Percentiles rank a stretch among this genome's conserved stretches.
Evolutionary conservation across 2,113 vertebrate species (phyloP).

Genomic region (Marmota flaviventris): DNA sequence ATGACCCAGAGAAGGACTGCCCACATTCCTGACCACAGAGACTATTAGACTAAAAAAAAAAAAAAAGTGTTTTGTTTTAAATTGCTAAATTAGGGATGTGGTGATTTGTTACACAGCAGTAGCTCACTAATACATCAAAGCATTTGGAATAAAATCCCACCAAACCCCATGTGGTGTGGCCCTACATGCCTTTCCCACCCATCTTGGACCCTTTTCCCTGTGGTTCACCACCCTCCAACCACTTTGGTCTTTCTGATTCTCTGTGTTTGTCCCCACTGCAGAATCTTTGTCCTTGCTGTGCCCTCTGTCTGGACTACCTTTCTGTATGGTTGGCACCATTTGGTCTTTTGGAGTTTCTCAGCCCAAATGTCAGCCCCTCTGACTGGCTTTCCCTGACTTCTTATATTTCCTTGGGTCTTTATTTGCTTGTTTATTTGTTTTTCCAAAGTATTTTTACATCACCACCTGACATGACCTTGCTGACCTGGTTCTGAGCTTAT

Average conservation of each 20-base stretch:
- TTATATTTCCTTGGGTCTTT: neutral
- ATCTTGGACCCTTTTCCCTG: neutral
- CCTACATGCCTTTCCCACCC: neutral
- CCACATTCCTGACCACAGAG: neutral
- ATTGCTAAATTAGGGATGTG: neutral
- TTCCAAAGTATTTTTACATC: neutral
- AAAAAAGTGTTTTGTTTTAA: neutral
- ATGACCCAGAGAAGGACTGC: neutral
- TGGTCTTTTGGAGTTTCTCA: neutral
- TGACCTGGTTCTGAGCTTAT: neutral
- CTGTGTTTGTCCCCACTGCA: neutral
- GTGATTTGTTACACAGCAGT: constrained; percentile 13
- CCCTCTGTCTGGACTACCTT: neutral
- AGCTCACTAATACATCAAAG: neutral
- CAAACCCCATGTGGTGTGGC: neutral
- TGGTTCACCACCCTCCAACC: neutral
- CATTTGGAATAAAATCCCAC: neutral
- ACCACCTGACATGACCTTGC: neutral
- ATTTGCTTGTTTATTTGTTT: neutral
- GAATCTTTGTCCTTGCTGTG: neutral
- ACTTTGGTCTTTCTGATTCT: neutral
- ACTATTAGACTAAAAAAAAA: neutral
- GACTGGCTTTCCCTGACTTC: neutral
- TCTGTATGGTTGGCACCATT: neutral
- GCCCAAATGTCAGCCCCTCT: neutral